phyloP scores from a whole-genome alignment of 2,797 vertebrate species.

The Anguilla obscura region DNA sequence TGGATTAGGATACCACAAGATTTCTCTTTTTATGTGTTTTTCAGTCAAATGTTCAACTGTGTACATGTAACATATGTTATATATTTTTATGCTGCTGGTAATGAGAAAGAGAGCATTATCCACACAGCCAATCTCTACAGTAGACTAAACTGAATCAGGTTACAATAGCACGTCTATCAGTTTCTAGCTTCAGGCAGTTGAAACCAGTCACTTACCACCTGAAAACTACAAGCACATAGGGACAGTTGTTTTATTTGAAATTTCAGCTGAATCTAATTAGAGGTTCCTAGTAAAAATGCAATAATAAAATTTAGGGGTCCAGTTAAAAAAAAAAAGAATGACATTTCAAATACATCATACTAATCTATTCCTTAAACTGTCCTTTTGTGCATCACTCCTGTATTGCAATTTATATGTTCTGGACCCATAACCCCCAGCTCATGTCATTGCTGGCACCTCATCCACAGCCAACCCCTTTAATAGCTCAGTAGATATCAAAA shows the following conservation, averaged over 20 bases:
- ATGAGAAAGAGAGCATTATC: neutral
- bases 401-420: neutral
- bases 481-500: neutral
- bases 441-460: neutral
- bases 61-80: neutral
- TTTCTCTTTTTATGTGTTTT: neutral
- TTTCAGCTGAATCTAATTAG: slow-evolving; percentile 23
- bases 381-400: neutral
- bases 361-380: neutral
- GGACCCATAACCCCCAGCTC: neutral
- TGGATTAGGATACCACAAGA: neutral
- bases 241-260: neutral
- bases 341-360: neutral
- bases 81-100: neutral
- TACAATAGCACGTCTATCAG: neutral
- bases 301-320: neutral
- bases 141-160: slow-evolving; percentile 1
- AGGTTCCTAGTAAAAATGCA: neutral
- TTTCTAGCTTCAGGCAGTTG: neutral
- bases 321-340: neutral
- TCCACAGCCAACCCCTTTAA: neutral
- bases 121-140: neutral
- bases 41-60: neutral
- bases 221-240: neutral
- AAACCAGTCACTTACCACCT: slow-evolving; percentile 23